Conservation (phyloP, 2,888 invertebrate genomes). For the Drosophila kuntzei region DNA sequence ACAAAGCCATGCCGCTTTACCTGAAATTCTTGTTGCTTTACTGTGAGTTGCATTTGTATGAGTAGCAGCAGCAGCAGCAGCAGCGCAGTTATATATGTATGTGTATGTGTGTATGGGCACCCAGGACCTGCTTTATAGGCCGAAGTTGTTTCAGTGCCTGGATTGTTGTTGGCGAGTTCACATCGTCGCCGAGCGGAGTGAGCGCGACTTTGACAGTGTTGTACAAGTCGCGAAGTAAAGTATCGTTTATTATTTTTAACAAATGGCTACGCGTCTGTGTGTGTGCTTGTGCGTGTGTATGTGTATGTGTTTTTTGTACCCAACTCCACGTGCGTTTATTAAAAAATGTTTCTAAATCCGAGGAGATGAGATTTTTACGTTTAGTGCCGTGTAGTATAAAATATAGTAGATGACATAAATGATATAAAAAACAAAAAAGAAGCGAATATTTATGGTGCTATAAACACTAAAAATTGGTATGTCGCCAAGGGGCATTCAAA, state of each 20-base stretch:
- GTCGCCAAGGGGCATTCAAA: constrained; percentile 18
- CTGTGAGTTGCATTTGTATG: constrained; percentile 23
- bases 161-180: constrained; percentile 84
- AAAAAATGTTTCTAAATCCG: constrained; percentile 52
- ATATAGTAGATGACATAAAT: constrained; percentile 16
- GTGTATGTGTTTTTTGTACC: constrained; percentile 28
- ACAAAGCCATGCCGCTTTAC: constrained; percentile 63
- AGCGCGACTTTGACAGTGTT: constrained; percentile 38
- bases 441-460: constrained; percentile 26
- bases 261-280: constrained; percentile 30
- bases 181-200: constrained; percentile 62
- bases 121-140: constrained; percentile 62
- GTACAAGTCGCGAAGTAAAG: constrained; percentile 44
- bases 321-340: constrained; percentile 55
- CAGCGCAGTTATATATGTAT: constrained; percentile 24
- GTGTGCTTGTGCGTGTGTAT: constrained; percentile 26
- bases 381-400: constrained; percentile 30
- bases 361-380: constrained; percentile 48
- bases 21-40: constrained; percentile 51
- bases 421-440: constrained; percentile 11
- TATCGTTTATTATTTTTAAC: constrained; percentile 50
- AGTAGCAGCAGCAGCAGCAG: constrained; percentile 43
- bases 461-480: constrained; percentile 37
- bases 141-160: constrained; percentile 81
- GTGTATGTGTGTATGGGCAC: constrained; percentile 34